Evolutionary conservation across 2,888 invertebrate species (phyloP).

Genomic region (Volucella zonaria): DNA sequence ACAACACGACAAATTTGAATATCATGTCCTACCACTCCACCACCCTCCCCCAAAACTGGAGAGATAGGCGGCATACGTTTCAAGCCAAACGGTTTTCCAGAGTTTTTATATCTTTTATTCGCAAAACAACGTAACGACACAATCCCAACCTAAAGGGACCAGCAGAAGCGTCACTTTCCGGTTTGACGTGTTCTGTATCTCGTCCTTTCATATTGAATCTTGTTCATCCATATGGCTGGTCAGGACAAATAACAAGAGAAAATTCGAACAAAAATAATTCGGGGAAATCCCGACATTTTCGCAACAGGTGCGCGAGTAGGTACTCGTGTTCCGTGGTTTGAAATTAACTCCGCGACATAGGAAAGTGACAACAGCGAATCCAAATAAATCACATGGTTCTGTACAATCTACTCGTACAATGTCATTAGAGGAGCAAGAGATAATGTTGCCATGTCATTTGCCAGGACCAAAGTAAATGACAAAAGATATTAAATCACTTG

Average conservation of each 20-base stretch:
- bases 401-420: slow-evolving; percentile 59
- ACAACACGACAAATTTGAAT: slow-evolving; percentile 68
- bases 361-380: slow-evolving; percentile 13
- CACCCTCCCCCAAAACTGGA: slow-evolving; percentile 14
- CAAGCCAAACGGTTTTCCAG: slow-evolving; percentile 53
- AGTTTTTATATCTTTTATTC: slow-evolving; percentile 46
- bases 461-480: slow-evolving; percentile 69
- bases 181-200: slow-evolving; percentile 50
- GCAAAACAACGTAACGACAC: slow-evolving; percentile 11
- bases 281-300: background rate
- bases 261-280: slow-evolving; percentile 22
- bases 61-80: slow-evolving; percentile 43
- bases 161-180: slow-evolving; percentile 42
- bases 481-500: slow-evolving; percentile 74
- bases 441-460: slow-evolving; percentile 68
- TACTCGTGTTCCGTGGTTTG: slow-evolving; percentile 32
- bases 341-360: slow-evolving; percentile 24
- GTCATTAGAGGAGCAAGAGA: slow-evolving; percentile 54
- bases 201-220: slow-evolving; percentile 58
- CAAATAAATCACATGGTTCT: slow-evolving; percentile 64
- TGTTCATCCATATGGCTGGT: slow-evolving; percentile 71
- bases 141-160: slow-evolving; percentile 38
- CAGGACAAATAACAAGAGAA: slow-evolving; percentile 30
- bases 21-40: slow-evolving; percentile 29
- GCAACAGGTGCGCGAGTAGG: slow-evolving; percentile 68